Base-by-base conservation (phyloP, 1,140 invertebrate genomes). In the Scaptomyza hsui region DNA sequence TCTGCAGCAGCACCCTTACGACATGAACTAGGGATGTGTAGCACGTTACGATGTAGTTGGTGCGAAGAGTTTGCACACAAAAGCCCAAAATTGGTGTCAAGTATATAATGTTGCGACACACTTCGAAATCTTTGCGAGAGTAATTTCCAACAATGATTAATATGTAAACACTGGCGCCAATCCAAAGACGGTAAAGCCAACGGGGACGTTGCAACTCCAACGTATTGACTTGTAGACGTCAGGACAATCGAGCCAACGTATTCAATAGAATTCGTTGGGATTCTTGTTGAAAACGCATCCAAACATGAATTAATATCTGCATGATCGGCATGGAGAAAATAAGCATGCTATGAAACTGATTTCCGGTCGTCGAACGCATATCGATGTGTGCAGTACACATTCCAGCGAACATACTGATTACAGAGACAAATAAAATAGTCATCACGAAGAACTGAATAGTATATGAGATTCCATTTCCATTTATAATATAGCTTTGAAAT, bases 251-350 rank as follows among this genome's bases (percentile, higher is more conserved):
- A 4, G 24, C 12, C 2, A 70, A 19, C 12, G 6, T 15, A 29
- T 65, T 19, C 0, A 71, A 3, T 1, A 65, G 45, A 1, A 18
- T 3, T 10, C 4, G 15, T 26, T 71, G 68, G 0, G 61, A 37
- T n/a, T 26, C 19, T 37, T 71, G 68, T 6, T 37, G 19, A 12
- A 15, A 15, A 9, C 61, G 45, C 3, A 51, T 19, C 61, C 61
- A 71, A 0, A 35, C 2, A 26, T 41, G 24, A 10, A 44, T 12
- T 6, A 65, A 15, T 26, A 65, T n/a, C 52, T 71, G 52, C 0
- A 37, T 45, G 0, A 37, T 3, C 2, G 61, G 61, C 5, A 35
- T 13, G 15, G 7, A 13, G 1, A 65, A 26, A 1, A 57, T 3
- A 16, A 64, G 18, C 1, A 65, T 12, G 0, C 37, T 15, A 29